Evolutionary conservation across 2,113 vertebrate species (phyloP).

Genomic region (Pseudorasbora parva): DNA sequence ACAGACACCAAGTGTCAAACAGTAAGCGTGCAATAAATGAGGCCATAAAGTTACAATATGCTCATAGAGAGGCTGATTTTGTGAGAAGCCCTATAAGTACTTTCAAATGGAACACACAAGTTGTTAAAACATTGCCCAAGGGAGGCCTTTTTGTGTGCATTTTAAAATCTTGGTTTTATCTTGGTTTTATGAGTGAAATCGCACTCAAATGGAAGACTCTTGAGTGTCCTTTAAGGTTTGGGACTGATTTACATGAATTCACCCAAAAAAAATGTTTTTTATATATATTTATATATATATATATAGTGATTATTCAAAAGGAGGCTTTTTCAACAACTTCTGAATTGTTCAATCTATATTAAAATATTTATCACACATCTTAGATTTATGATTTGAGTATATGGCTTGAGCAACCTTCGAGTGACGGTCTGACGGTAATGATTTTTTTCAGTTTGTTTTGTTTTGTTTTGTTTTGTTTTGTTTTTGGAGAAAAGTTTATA

Average conservation of each 20-base stretch:
- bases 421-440: background rate
- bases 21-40: slow-evolving; percentile 33
- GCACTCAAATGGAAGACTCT: background rate
- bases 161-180: background rate
- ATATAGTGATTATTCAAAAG: background rate
- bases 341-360: background rate
- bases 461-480: background rate
- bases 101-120: slow-evolving; percentile 12
- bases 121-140: background rate
- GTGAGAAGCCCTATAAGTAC: background rate
- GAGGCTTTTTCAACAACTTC: background rate
- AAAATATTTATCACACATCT: no score
- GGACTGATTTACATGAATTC: background rate
- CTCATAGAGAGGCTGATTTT: slow-evolving; percentile 9
- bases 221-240: background rate
- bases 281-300: background rate
- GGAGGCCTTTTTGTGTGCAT: background rate
- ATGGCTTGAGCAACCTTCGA: background rate
- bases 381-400: background rate
- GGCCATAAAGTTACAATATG: slow-evolving; percentile 40
- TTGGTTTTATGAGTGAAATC: background rate
- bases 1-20: slow-evolving; percentile 21
- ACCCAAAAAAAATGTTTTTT: background rate
- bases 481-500: background rate
- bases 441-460: background rate